Percentiles rank a stretch among this genome's conserved stretches.
These are phyloP conservation scores for Tanypteryx hageni DNA, from an alignment of 2,888 invertebrate species.

Conservation along the genomic window DNA sequence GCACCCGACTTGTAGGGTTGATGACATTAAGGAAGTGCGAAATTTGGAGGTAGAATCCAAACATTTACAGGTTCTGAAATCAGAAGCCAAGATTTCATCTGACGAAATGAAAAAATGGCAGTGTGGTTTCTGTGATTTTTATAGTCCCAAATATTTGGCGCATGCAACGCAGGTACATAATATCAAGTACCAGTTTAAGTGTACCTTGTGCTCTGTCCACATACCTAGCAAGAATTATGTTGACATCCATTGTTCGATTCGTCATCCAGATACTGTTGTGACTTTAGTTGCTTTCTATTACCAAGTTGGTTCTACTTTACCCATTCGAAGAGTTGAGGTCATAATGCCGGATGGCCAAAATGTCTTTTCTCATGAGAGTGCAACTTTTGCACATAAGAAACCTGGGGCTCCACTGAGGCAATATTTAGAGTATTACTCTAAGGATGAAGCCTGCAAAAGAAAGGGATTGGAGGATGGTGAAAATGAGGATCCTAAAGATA, in stretches of 20 bases:
- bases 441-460: too few relatives aligned
- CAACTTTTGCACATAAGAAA: not conserved
- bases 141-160: not conserved
- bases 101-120: not conserved
- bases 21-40: not conserved
- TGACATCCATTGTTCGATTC: not conserved
- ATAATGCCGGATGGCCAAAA: not conserved
- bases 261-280: not conserved
- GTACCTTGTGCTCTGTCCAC: not conserved
- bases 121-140: not conserved
- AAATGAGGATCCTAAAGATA: too few relatives aligned
- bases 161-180: not conserved
- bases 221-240: not conserved
- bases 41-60: not conserved
- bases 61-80: too few relatives aligned
- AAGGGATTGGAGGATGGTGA: too few relatives aligned
- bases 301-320: not conserved
- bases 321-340: not conserved
- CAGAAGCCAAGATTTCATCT: not conserved
- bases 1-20: not conserved
- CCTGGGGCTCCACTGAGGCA: not conserved
- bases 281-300: not conserved
- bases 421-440: too few relatives aligned
- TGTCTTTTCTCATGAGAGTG: not conserved
- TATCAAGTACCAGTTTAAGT: not conserved